A percentile compares a stretch with the other conserved stretches of the same genome.
Conservation (phyloP, 2,888 invertebrate species). For the Alviniconcha strummeri region DNA sequence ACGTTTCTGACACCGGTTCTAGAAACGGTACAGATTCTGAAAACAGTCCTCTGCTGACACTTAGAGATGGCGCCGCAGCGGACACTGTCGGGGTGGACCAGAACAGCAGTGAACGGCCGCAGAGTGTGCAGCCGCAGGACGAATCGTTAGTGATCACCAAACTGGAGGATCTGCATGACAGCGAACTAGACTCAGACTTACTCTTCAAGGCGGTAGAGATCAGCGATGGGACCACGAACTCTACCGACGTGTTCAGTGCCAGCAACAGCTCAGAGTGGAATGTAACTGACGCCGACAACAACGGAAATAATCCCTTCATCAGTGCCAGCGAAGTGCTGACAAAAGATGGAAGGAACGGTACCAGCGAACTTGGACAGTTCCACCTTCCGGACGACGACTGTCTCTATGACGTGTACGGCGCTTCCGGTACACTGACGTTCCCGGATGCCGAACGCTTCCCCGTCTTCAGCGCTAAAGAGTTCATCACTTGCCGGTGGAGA, state of each 20-base stretch:
- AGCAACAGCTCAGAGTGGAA: not conserved
- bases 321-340: no score
- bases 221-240: not conserved
- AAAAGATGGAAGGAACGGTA: not conserved
- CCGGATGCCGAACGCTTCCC: not conserved
- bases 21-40: not conserved
- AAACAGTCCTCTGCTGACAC: no score
- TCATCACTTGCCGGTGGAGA: constrained; percentile 18
- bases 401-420: constrained; percentile 19
- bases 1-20: not conserved
- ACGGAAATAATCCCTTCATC: not conserved
- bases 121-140: not conserved
- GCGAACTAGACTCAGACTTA: not conserved
- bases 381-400: constrained; percentile 6
- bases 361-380: not conserved
- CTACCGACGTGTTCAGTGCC: not conserved
- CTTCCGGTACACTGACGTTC: not conserved
- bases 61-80: no score
- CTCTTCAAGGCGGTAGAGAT: not conserved
- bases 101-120: no score
- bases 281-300: not conserved
- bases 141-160: not conserved
- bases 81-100: no score
- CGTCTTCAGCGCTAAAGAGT: not conserved
- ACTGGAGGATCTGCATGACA: not conserved